phyloP scores from a whole-genome alignment of 1,140 invertebrate species.

The Leptoteleia sp. region DNA sequence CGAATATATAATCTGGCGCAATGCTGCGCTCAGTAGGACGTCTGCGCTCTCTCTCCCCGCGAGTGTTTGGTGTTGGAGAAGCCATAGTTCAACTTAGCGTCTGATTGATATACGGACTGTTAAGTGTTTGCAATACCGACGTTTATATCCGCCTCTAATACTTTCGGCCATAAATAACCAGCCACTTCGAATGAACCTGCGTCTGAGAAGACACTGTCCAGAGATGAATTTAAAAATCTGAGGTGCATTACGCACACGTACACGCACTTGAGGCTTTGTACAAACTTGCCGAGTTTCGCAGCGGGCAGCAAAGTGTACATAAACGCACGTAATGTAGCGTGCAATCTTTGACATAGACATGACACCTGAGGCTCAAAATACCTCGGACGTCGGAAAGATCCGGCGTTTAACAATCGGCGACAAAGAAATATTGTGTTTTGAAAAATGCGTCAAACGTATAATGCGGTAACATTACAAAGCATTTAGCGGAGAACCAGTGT shows the following conservation, averaged over 20 bases:
- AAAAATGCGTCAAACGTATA: constrained; percentile 13
- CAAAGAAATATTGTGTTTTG: constrained; percentile 11
- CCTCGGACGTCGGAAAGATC: background rate
- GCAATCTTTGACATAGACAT: constrained; percentile 46
- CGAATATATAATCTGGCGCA: constrained; percentile 64
- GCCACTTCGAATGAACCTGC: constrained; percentile 72
- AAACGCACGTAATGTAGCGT: constrained; percentile 32
- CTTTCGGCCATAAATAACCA: constrained; percentile 80
- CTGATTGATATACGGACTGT: constrained; percentile 82
- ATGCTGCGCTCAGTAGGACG: constrained; percentile 64
- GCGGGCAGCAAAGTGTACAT: constrained; percentile 33
- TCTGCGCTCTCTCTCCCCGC: constrained; percentile 52
- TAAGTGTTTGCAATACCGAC: constrained; percentile 81
- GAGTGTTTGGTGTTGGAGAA: constrained; percentile 68
- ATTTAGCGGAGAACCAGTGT: constrained; percentile 10
- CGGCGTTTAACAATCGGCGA: too few species aligned
- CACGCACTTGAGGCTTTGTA: constrained; percentile 50
- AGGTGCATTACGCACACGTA: constrained; percentile 55
- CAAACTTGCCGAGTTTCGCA: constrained; percentile 40
- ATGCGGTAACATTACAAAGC: constrained; percentile 35
- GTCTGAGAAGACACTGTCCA: constrained; percentile 72
- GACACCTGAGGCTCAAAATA: constrained; percentile 37
- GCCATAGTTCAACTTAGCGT: constrained; percentile 73
- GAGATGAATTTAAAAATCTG: constrained; percentile 62
- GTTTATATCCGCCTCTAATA: constrained; percentile 81